Evolutionary conservation across 2,888 invertebrate species (phyloP).

Genomic region (Metopia argyrocephala): DNA sequence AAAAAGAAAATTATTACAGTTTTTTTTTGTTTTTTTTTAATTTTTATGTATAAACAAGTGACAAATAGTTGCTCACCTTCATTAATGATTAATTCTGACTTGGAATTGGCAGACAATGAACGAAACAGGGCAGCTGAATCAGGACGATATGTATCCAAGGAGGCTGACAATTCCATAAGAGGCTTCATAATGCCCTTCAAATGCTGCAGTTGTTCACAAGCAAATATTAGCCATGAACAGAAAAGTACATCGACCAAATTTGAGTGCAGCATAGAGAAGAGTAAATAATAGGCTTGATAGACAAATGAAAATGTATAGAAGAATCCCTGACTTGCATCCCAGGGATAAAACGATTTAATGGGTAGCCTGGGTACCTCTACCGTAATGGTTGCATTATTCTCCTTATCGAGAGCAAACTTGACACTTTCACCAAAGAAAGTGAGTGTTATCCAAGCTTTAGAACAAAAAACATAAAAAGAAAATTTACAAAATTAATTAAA

Average conservation of each 20-base stretch:
- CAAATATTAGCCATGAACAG: slow-evolving; percentile 91
- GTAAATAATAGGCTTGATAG: slow-evolving; percentile 85
- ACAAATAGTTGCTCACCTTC: slow-evolving; percentile 71
- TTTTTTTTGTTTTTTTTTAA: too few relatives aligned
- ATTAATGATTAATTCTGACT: slow-evolving; percentile 77
- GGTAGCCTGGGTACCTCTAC: slow-evolving; percentile 86
- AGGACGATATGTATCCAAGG: slow-evolving; percentile 87
- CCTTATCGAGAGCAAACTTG: slow-evolving; percentile 83
- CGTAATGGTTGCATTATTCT: slow-evolving; percentile 85
- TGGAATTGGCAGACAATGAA: slow-evolving; percentile 80
- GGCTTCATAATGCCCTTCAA: slow-evolving; percentile 92
- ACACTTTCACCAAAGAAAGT: slow-evolving; percentile 90
- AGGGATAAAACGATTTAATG: slow-evolving; percentile 89
- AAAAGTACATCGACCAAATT: slow-evolving; percentile 87
- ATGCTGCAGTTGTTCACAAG: slow-evolving; percentile 91
- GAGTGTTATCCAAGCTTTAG: slow-evolving; percentile 87
- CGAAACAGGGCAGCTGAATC: slow-evolving; percentile 86
- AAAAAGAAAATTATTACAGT: slow-evolving; percentile 6
- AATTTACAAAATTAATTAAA: slow-evolving; percentile 38
- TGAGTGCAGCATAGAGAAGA: slow-evolving; percentile 82
- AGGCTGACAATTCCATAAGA: slow-evolving; percentile 90
- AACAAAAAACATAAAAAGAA: not conserved
- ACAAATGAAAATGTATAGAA: slow-evolving; percentile 84
- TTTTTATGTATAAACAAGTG: not conserved
- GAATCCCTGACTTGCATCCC: slow-evolving; percentile 85